Base-by-base conservation (phyloP, 2,797 vertebrate genomes). In the Mormyrus hasselquistii region DNA sequence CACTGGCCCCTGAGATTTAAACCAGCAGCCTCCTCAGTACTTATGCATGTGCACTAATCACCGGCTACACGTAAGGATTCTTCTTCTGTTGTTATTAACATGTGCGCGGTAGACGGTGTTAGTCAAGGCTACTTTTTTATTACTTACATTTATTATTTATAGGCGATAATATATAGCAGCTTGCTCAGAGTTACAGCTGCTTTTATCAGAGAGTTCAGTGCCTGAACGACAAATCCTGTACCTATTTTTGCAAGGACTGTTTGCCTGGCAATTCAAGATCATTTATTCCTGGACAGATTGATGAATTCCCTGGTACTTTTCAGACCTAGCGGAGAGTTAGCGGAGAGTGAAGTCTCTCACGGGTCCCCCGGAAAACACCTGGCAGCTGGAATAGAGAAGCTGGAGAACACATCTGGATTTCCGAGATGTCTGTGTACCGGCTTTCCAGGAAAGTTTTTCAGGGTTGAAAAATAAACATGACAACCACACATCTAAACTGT, bases 271-370 rank as follows among this genome's bases (percentile, higher is more conserved):
- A 55, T 50, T 69, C 25, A 2, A 25, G 25, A 10, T 59, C 9
- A 55, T 90, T 88, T 34, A 65, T 65, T 3, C 14, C 50, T 83
- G 65, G 69, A 89, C 87, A 62, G 86, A 90, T 84, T 38, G 57
- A 53, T 49, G 5, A 69, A 76, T 76, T 38, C 14, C 69, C 34
- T 38, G 14, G 19, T n/a, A 25, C 59, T 65, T 49, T 10, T 41
- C 62, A 10, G 38, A 50, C 41, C 59, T 86, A 52, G 44, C 19
- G 3, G 22, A 69, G 50, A 85, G 57, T 29, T 65, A n/a, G 3
- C 12, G 62, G 22, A 47, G 14, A 79, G 73, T 0, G 57, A n/a
- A 50, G 22, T 85, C 87, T 73, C 79, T 53, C 44, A 53, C 8
- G 19, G 50, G 69, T 4, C 14, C 34, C 22, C 19, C 85, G 29